Conservation (phyloP, 2,888 invertebrate species). For the Scrobipalpa atriplicella region DNA sequence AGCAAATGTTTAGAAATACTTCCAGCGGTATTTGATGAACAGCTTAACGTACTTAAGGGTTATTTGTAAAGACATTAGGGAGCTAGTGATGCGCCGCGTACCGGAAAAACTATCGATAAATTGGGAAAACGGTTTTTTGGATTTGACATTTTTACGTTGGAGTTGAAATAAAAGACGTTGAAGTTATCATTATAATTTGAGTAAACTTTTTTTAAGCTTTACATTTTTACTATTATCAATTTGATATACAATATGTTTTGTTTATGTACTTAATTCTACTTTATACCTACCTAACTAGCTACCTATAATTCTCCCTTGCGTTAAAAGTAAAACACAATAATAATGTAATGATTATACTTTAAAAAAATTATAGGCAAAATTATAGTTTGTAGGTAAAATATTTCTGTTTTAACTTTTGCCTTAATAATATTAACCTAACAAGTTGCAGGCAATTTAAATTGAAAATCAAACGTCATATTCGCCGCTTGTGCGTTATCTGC, state of each 20-base stretch:
- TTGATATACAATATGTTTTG: too few species aligned
- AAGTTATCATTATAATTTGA: too few species aligned
- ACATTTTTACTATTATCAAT: too few species aligned
- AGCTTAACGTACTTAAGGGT: slow-evolving; percentile 14
- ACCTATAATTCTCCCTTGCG: too few species aligned
- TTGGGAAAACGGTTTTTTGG: background rate
- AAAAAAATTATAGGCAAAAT: background rate
- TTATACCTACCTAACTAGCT: too few species aligned
- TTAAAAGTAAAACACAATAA: too few species aligned
- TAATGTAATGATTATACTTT: too few species aligned
- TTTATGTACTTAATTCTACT: too few species aligned
- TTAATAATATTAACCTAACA: slow-evolving; percentile 14
- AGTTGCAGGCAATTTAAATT: slow-evolving; percentile 28
- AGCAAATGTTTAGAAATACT: slow-evolving; percentile 18
- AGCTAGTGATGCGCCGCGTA: slow-evolving; percentile 26
- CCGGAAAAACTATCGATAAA: slow-evolving; percentile 22
- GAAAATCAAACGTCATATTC: slow-evolving; percentile 27
- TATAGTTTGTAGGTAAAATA: background rate
- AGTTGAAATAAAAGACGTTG: too few species aligned
- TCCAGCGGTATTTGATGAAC: slow-evolving; percentile 15
- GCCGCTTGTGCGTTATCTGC: slow-evolving; percentile 31
- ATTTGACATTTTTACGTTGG: background rate
- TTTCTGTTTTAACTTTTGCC: background rate
- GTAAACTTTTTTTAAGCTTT: too few species aligned
- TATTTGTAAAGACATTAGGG: slow-evolving; percentile 30